These are phyloP conservation scores for Microctenopoma steveboyesi DNA, from an alignment of 2,797 vertebrate species.

Conservation along the genomic window DNA sequence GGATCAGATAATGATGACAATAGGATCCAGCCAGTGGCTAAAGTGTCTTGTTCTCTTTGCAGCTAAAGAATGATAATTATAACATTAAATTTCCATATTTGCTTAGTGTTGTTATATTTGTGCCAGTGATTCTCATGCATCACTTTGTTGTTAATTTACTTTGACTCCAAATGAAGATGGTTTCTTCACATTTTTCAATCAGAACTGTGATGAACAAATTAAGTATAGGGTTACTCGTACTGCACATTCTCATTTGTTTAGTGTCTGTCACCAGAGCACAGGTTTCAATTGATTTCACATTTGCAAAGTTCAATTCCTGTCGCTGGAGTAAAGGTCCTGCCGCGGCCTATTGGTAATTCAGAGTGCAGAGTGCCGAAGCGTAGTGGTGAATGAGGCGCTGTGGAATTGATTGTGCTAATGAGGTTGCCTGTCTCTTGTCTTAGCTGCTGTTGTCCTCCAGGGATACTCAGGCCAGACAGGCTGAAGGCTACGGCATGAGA, in stretches of 20 bases:
- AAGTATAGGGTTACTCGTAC: constrained; percentile 31
- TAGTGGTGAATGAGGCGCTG: constrained; percentile 32
- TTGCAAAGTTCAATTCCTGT: constrained; percentile 55
- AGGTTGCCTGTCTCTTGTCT: constrained; percentile 59
- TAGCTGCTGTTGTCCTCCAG: constrained; percentile 60
- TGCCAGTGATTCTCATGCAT: neutral
- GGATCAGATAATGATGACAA: constrained; percentile 29
- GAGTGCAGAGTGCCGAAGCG: constrained; percentile 12
- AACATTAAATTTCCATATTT: constrained; percentile 28
- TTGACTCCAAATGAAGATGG: neutral
- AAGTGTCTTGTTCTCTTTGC: constrained; percentile 20
- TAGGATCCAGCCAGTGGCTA: constrained; percentile 14
- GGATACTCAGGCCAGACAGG: constrained; percentile 66
- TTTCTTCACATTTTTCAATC: neutral
- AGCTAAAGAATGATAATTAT: constrained; percentile 7
- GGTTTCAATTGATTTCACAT: constrained; percentile 63
- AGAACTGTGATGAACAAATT: constrained; percentile 17
- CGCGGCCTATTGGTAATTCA: constrained; percentile 33
- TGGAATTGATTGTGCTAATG: constrained; percentile 70
- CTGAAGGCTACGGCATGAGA: constrained; percentile 69
- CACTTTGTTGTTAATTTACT: neutral
- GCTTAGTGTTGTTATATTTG: constrained; percentile 13
- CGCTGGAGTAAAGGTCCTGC: constrained; percentile 27
- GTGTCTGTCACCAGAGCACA: constrained; percentile 26
- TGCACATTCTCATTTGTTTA: constrained; percentile 43